Conservation (phyloP, 2,888 invertebrate species). For the Mamestra brassicae region DNA sequence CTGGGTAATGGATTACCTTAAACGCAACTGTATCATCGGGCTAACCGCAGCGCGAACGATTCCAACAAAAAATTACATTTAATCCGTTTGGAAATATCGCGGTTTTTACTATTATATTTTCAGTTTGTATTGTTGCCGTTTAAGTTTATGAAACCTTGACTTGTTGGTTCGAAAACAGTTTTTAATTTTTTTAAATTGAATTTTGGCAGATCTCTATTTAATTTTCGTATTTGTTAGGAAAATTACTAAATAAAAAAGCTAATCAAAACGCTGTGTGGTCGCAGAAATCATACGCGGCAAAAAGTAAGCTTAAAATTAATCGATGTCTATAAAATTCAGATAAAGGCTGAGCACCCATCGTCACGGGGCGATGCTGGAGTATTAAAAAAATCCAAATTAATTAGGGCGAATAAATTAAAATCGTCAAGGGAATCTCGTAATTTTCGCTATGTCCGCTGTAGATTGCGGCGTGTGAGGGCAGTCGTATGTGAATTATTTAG, state of each 20-base stretch:
- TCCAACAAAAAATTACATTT: constrained; percentile 72
- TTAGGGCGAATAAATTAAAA: constrained; percentile 77
- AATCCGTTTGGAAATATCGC: constrained; percentile 39
- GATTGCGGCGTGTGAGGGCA: constrained; percentile 79
- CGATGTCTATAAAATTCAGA: constrained; percentile 65
- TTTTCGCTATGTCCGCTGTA: constrained; percentile 78
- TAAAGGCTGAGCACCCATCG: constrained; percentile 52
- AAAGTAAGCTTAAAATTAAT: constrained; percentile 66
- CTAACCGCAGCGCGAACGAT: constrained; percentile 70
- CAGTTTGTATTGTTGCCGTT: background rate
- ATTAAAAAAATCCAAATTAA: constrained; percentile 79
- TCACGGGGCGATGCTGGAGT: constrained; percentile 61
- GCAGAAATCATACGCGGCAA: constrained; percentile 65
- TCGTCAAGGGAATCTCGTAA: constrained; percentile 78
- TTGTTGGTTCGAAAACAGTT: background rate
- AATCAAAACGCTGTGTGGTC: constrained; percentile 47
- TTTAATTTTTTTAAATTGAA: background rate
- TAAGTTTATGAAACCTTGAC: background rate
- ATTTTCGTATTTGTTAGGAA: background rate
- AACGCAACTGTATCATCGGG: constrained; percentile 73
- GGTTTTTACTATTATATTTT: constrained; percentile 24
- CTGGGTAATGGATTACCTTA: constrained; percentile 74
- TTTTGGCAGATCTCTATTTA: background rate
- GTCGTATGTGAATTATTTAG: constrained; percentile 88
- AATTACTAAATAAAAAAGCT: background rate